A percentile compares a stretch with the other conserved stretches of the same genome.
These are phyloP conservation scores for Nomada goodeniana DNA, from an alignment of 2,888 invertebrate species.

Conservation along the genomic window DNA sequence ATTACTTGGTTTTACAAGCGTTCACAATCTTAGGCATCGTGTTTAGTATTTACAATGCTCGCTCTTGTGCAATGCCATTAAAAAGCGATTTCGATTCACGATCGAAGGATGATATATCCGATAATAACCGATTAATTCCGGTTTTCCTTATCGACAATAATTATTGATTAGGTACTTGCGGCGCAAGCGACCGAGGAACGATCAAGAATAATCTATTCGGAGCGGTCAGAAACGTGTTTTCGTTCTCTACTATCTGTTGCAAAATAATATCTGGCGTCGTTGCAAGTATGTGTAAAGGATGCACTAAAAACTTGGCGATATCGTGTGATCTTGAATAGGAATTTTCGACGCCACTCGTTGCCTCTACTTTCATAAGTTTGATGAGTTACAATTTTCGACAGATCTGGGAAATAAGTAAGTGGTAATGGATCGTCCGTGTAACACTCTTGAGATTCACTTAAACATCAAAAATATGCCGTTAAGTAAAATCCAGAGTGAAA, in stretches of 20 bases:
- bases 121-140: conserved; percentile 55
- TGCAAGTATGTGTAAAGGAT: neutral
- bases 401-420: neutral
- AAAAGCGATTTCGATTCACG: conserved; percentile 25
- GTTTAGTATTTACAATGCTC: conserved; percentile 9
- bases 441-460: conserved; percentile 17
- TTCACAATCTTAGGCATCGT: neutral
- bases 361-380: neutral
- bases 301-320: neutral
- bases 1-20: neutral
- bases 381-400: too few relatives aligned
- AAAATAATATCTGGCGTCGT: neutral
- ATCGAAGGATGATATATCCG: conserved; percentile 21
- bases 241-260: neutral
- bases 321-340: neutral
- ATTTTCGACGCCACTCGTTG: neutral
- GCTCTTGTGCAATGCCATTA: neutral
- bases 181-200: conserved; percentile 46
- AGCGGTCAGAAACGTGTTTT: neutral
- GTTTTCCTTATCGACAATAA: conserved; percentile 42
- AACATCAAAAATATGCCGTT: conserved; percentile 27
- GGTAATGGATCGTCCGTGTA: neutral
- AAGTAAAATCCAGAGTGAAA: conserved; percentile 41
- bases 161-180: conserved; percentile 54
- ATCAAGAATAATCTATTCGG: conserved; percentile 23